Conservation (phyloP, 2,797 vertebrate species). For the Sphenopsis melanotis region DNA sequence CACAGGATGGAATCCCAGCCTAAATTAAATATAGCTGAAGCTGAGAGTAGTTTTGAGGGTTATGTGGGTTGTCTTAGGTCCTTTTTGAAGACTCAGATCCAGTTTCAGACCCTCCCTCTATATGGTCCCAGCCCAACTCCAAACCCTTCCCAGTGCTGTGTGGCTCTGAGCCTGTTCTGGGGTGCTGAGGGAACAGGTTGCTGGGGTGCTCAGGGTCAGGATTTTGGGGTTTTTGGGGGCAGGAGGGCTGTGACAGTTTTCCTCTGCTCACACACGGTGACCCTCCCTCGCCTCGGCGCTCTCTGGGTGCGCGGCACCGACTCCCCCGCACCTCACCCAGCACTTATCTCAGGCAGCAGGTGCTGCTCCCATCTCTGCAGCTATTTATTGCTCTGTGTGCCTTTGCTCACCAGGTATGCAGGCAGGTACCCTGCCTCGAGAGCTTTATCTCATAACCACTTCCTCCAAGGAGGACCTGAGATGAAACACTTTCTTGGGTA, state of each 20-base stretch:
- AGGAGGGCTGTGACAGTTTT: accelerated
- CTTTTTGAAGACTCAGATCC: background rate
- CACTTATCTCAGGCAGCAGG: background rate
- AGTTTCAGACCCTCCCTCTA: background rate
- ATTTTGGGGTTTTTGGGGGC: accelerated
- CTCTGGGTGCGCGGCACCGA: accelerated
- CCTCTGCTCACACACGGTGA: background rate
- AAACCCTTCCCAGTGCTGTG: background rate
- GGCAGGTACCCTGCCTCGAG: background rate
- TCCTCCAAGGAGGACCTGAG: background rate
- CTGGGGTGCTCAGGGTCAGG: background rate
- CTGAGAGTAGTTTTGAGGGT: background rate
- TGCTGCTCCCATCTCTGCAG: background rate
- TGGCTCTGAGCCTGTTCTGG: background rate
- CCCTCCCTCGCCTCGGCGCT: accelerated
- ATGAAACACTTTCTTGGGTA: background rate
- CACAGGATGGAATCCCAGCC: background rate
- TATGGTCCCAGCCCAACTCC: accelerated
- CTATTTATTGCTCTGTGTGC: background rate
- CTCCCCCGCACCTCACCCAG: background rate
- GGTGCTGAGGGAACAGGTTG: background rate
- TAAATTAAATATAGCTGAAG: background rate
- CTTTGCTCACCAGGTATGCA: background rate
- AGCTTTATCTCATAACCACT: background rate
- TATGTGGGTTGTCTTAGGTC: background rate